These are phyloP conservation scores for Cyphomyrus discorhynchus DNA, from an alignment of 2,113 vertebrate genomes.

Conservation along the genomic window DNA sequence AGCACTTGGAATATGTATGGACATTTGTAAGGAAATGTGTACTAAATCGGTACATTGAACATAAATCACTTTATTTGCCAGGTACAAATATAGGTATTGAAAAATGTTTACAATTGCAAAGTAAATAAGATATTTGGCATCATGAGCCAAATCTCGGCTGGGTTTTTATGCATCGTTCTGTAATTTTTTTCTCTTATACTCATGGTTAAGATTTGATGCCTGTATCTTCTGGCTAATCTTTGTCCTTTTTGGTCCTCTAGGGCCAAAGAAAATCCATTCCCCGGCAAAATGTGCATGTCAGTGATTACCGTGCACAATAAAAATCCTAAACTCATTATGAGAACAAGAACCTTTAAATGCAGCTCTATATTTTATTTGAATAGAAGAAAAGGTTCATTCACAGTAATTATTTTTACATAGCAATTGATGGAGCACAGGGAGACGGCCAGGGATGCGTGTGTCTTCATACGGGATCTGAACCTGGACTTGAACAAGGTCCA, in stretches of 20 bases:
- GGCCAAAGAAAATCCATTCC: neutral
- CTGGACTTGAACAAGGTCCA: conserved; percentile 75
- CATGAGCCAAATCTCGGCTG: neutral
- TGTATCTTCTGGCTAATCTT: neutral
- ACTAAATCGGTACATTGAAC: neutral
- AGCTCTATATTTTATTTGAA: conserved; percentile 20
- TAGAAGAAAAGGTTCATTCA: conserved; percentile 39
- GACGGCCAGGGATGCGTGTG: conserved; percentile 57
- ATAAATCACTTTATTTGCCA: neutral
- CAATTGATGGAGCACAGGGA: conserved; percentile 51
- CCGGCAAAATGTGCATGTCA: neutral
- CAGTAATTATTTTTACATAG: conserved; percentile 57
- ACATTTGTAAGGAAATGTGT: neutral
- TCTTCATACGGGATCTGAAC: conserved; percentile 61
- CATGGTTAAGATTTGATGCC: neutral
- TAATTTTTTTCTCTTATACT: neutral
- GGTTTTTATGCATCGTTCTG: neutral
- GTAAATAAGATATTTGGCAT: neutral
- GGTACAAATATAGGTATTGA: neutral
- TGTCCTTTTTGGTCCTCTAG: neutral
- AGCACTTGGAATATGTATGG: neutral
- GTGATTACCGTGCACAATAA: neutral
- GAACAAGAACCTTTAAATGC: neutral
- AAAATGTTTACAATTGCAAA: neutral
- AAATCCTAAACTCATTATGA: neutral